phyloP scores from a whole-genome alignment of 2,888 invertebrate genomes.

The Achlya flavicornis region DNA sequence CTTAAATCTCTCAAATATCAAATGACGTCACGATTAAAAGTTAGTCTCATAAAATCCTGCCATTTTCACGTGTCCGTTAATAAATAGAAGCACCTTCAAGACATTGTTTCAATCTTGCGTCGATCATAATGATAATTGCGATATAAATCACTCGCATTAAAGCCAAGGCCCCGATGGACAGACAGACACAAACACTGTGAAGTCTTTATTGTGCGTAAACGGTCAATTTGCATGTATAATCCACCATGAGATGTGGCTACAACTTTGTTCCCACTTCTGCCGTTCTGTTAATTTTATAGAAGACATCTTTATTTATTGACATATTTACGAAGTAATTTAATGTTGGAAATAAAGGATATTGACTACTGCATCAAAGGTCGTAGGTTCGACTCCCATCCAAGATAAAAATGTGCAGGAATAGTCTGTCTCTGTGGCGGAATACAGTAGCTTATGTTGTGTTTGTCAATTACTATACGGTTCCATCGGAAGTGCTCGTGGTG shows the following conservation, averaged over 20 bases:
- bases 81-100: background rate
- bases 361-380: too few relatives aligned
- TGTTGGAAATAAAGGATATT: background rate
- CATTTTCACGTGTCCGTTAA: background rate
- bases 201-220: constrained; percentile 53
- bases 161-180: constrained; percentile 39
- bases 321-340: background rate
- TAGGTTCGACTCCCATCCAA: too few relatives aligned
- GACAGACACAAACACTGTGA: constrained; percentile 29
- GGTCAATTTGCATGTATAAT: constrained; percentile 48
- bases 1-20: too few relatives aligned
- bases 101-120: constrained; percentile 38
- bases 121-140: constrained; percentile 44
- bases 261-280: constrained; percentile 20
- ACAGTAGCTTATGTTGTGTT: too few relatives aligned
- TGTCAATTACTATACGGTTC: too few relatives aligned
- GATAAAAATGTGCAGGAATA: background rate
- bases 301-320: background rate
- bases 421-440: too few relatives aligned
- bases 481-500: too few relatives aligned
- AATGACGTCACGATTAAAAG: too few relatives aligned
- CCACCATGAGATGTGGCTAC: constrained; percentile 29
- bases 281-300: constrained; percentile 13
- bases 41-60: background rate
- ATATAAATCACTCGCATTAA: constrained; percentile 49